These are phyloP conservation scores for Andrena haemorrhoa DNA, from an alignment of 2,888 invertebrate genomes.

Conservation along the genomic window DNA sequence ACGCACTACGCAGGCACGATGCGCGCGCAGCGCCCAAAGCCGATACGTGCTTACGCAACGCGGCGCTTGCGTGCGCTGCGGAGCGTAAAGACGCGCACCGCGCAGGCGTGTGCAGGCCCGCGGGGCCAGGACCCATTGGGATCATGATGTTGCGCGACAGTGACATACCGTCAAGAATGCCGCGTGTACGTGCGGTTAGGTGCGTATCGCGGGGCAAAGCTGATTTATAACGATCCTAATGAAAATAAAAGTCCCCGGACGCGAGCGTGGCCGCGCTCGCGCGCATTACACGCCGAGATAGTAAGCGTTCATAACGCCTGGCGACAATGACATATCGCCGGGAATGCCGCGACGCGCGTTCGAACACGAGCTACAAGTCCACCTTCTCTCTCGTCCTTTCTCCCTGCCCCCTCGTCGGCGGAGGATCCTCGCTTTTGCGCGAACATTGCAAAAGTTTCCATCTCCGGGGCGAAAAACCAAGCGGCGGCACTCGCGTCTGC, in stretches of 20 bases:
- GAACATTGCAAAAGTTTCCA: conserved; percentile 23
- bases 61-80: conserved; percentile 17
- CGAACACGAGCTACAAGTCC: conserved; percentile 42
- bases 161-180: conserved; percentile 80
- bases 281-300: conserved; percentile 70
- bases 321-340: conserved; percentile 79
- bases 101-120: conserved; percentile 19
- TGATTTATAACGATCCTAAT: conserved; percentile 81
- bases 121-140: conserved; percentile 72
- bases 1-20: neutral
- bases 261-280: conserved; percentile 37
- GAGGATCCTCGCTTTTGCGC: conserved; percentile 40
- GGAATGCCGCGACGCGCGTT: conserved; percentile 71
- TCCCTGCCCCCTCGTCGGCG: neutral
- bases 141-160: conserved; percentile 79
- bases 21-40: neutral
- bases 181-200: conserved; percentile 62
- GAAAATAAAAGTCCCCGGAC: conserved; percentile 75
- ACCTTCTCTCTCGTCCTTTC: conserved; percentile 2
- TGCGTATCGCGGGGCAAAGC: conserved; percentile 71
- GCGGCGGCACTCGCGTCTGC: neutral
- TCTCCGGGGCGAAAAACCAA: conserved; percentile 15
- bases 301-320: conserved; percentile 69
- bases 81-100: conserved; percentile 20
- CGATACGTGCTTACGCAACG: conserved; percentile 29